These are phyloP conservation scores for Lytechinus pictus DNA, from an alignment of 35 echinoderm and acorn worm species.

Conservation along the genomic window DNA sequence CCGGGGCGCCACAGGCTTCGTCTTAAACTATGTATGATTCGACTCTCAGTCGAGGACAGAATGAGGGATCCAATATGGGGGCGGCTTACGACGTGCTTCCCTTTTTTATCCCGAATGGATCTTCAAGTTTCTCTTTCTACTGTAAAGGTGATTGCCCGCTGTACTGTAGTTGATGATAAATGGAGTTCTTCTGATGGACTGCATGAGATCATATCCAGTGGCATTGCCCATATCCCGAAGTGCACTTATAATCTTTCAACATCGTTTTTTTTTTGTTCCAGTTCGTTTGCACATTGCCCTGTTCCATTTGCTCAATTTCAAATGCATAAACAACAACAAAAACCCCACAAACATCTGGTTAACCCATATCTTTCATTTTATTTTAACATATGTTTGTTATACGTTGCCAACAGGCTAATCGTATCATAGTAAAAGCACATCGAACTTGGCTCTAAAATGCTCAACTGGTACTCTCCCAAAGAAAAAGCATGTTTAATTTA, in stretches of 20 bases:
- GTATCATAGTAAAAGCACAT: too few relatives aligned
- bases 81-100: background rate
- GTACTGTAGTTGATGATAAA: background rate
- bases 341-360: too few relatives aligned
- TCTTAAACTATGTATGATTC: conserved; percentile 20
- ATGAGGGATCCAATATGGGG: background rate
- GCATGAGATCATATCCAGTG: background rate
- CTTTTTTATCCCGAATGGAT: background rate
- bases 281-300: background rate
- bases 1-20: background rate
- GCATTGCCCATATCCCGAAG: background rate
- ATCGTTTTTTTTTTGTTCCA: background rate
- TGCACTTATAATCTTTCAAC: background rate
- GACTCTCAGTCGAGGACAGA: background rate
- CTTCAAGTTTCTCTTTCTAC: background rate
- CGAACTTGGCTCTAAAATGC: too few relatives aligned
- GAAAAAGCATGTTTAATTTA: too few relatives aligned
- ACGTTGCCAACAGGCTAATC: too few relatives aligned
- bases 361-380: too few relatives aligned
- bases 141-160: background rate
- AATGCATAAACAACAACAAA: too few relatives aligned
- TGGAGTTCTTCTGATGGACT: background rate
- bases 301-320: too few relatives aligned
- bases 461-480: too few relatives aligned
- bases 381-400: too few relatives aligned